phyloP scores from a whole-genome alignment of 1,140 invertebrate species.

The Lerema accius region DNA sequence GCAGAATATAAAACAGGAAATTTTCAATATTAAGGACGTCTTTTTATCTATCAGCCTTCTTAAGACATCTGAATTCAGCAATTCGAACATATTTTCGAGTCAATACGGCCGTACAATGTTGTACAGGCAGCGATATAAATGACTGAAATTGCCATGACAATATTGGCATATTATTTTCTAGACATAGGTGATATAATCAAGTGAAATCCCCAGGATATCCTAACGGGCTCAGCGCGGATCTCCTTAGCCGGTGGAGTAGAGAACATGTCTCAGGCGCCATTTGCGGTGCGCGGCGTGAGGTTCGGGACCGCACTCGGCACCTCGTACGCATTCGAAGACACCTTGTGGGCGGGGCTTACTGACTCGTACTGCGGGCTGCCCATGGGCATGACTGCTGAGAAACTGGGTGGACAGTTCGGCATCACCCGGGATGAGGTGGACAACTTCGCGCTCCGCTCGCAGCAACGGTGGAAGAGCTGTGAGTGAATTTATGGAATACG shows the following conservation, averaged over 20 bases:
- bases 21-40: too few relatives aligned
- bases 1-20: too few relatives aligned
- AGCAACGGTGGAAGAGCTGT: conserved; percentile 92
- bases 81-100: too few relatives aligned
- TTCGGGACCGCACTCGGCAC: conserved; percentile 95
- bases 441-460: conserved; percentile 93
- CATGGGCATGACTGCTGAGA: conserved; percentile 99
- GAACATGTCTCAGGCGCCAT: conserved; percentile 98
- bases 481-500: too few relatives aligned
- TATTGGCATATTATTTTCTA: too few relatives aligned
- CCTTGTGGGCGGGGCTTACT: conserved; percentile 94
- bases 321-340: conserved; percentile 93
- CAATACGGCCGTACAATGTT: too few relatives aligned
- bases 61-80: too few relatives aligned
- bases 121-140: too few relatives aligned
- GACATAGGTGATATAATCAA: too few relatives aligned
- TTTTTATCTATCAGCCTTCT: too few relatives aligned
- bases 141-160: too few relatives aligned
- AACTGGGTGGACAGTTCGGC: conserved; percentile 95
- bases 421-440: conserved; percentile 95
- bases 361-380: conserved; percentile 95
- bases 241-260: conserved; percentile 96
- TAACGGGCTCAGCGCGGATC: conserved; percentile 92
- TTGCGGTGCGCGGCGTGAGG: conserved; percentile 92
- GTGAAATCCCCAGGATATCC: conserved; percentile 89